Evolutionary conservation across 2,888 invertebrate species (phyloP).

Genomic region (Tiphia femorata): DNA sequence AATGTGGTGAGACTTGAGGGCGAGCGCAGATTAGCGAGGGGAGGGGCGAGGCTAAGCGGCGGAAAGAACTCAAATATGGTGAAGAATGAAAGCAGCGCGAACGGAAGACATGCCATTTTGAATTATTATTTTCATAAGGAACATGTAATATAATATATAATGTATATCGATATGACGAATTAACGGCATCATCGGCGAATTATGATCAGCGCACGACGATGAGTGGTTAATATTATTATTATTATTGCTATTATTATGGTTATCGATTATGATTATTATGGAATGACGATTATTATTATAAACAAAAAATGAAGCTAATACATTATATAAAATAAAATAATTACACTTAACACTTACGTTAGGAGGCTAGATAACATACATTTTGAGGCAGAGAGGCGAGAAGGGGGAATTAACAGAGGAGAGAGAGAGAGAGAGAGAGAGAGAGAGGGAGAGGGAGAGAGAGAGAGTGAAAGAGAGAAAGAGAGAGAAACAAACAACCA

Average conservation of each 20-base stretch:
- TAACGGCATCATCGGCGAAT: conserved; percentile 44
- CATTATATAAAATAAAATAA: conserved; percentile 57
- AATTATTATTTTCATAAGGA: conserved; percentile 55
- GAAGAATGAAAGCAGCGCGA: conserved; percentile 36
- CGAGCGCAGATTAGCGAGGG: not conserved
- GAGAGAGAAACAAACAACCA: not conserved
- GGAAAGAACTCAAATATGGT: not conserved
- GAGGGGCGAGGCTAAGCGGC: conserved; percentile 11
- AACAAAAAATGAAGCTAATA: conserved; percentile 46
- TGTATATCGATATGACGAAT: conserved; percentile 48
- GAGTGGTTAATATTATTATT: conserved; percentile 36
- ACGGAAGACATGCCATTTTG: conserved; percentile 52
- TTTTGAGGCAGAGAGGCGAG: conserved; percentile 32
- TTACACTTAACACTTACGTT: conserved; percentile 62
- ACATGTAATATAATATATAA: conserved; percentile 51
- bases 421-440: conserved; percentile 32
- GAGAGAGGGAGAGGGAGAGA: conserved; percentile 1
- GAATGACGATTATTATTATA: conserved; percentile 47
- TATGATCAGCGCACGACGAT: conserved; percentile 40
- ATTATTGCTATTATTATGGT: conserved; percentile 50
- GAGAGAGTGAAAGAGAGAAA: too few species aligned
- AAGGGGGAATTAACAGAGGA: too few species aligned
- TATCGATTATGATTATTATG: conserved; percentile 50
- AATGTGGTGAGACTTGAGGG: too few species aligned
- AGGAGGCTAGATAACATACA: conserved; percentile 61